Percentiles rank a stretch among this genome's conserved stretches.
phyloP scores from a whole-genome alignment of 2,797 vertebrate species.

The Hydrocynus forskahlii region DNA sequence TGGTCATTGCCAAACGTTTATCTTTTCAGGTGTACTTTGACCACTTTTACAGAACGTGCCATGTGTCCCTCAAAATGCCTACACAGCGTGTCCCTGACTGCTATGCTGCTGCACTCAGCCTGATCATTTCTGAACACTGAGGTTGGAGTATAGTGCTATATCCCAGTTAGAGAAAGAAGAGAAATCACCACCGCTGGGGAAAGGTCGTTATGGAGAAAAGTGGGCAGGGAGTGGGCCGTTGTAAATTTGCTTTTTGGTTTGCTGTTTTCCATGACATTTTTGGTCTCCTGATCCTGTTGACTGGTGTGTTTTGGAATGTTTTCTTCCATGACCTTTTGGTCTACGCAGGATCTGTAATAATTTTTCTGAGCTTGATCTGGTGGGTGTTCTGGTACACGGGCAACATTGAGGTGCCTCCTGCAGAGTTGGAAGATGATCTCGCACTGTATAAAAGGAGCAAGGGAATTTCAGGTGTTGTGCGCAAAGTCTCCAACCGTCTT shows the following conservation, averaged over 20 bases:
- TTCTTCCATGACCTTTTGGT: constrained; percentile 87
- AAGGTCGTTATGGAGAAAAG: constrained; percentile 63
- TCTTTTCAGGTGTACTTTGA: constrained; percentile 51
- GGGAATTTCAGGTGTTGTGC: constrained; percentile 65
- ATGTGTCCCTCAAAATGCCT: constrained; percentile 16
- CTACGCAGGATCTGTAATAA: constrained; percentile 85
- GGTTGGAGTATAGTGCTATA: background rate
- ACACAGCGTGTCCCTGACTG: background rate
- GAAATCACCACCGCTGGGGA: constrained; percentile 10
- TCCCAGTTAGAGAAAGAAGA: constrained; percentile 54
- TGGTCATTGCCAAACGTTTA: constrained; percentile 41
- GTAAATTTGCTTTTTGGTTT: constrained; percentile 89
- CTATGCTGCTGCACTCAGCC: background rate
- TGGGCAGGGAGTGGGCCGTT: constrained; percentile 81
- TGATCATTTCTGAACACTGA: background rate
- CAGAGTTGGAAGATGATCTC: constrained; percentile 82
- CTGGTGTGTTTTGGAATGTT: constrained; percentile 83
- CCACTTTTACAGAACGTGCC: constrained; percentile 26
- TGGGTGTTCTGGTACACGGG: constrained; percentile 96
- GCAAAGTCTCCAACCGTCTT: constrained; percentile 72
- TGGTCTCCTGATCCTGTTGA: constrained; percentile 82
- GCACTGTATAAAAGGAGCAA: constrained; percentile 68
- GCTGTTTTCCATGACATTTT: constrained; percentile 85
- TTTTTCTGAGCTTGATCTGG: constrained; percentile 93
- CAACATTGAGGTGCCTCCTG: constrained; percentile 88